Conservation (phyloP, 2,113 vertebrate genomes). For the Empidonax traillii region DNA sequence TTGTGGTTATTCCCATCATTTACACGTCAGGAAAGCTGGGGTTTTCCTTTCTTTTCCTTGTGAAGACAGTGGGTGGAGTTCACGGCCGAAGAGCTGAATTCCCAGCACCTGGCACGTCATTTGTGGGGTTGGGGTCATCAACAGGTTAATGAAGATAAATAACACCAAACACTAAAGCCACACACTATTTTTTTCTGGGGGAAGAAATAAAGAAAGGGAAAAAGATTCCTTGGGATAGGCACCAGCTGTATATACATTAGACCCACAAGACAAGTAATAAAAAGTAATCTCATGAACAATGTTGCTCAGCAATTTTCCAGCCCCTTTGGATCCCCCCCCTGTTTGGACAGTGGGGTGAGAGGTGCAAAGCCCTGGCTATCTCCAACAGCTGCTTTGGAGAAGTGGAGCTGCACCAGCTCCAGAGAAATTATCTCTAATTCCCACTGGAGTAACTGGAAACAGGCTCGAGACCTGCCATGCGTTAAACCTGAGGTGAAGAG, state of each 20-base stretch:
- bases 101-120: background rate
- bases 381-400: background rate
- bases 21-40: fast-evolving
- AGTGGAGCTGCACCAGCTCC: background rate
- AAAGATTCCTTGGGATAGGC: background rate
- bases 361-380: background rate
- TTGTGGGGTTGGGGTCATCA: background rate
- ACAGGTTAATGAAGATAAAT: background rate
- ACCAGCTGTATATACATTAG: background rate
- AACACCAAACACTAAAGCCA: background rate
- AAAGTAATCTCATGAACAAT: background rate
- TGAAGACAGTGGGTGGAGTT: background rate
- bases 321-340: background rate
- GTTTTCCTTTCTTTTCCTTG: no score
- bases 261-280: background rate
- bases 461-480: background rate
- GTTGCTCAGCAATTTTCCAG: background rate
- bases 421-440: background rate
- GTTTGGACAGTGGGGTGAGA: background rate
- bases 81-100: background rate
- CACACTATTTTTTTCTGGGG: background rate
- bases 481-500: background rate
- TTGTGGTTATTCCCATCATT: background rate
- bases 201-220: background rate
- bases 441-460: background rate